Percentiles rank a stretch among this genome's conserved stretches.
These are phyloP conservation scores for Turnix velox DNA, from an alignment of 2,113 vertebrate species.

Conservation along the genomic window DNA sequence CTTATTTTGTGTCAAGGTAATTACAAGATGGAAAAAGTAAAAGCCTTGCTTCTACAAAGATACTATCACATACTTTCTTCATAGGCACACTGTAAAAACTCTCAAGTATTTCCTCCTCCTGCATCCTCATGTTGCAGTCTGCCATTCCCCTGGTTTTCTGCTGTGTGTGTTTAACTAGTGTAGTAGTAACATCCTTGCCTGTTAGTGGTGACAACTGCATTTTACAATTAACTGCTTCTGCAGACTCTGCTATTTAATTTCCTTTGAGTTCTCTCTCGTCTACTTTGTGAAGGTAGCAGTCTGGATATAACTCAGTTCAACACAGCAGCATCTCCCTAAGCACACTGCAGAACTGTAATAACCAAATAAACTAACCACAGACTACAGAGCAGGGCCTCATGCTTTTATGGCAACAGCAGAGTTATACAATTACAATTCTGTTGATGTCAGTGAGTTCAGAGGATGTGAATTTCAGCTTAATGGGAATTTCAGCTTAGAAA, in stretches of 20 bases:
- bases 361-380: not conserved
- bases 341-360: not conserved
- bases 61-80: not conserved
- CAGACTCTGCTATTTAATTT: not conserved
- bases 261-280: not conserved
- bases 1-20: not conserved
- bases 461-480: not conserved
- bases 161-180: not conserved
- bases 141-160: not conserved
- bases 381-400: not conserved
- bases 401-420: not conserved
- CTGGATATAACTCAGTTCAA: not conserved
- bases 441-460: not conserved
- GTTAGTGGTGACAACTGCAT: not conserved
- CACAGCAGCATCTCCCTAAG: not conserved
- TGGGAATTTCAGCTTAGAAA: not conserved
- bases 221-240: not conserved
- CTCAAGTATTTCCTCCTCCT: rapidly evolving
- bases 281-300: not conserved
- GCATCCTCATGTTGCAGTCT: not conserved
- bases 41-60: not conserved
- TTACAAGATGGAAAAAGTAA: not conserved
- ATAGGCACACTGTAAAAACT: not conserved
- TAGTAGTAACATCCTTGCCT: not conserved
- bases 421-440: not conserved